A percentile compares a stretch with the other conserved stretches of the same genome.
These are phyloP conservation scores for Pachliopta kotzebuea DNA, from an alignment of 2,888 invertebrate genomes.

Conservation along the genomic window DNA sequence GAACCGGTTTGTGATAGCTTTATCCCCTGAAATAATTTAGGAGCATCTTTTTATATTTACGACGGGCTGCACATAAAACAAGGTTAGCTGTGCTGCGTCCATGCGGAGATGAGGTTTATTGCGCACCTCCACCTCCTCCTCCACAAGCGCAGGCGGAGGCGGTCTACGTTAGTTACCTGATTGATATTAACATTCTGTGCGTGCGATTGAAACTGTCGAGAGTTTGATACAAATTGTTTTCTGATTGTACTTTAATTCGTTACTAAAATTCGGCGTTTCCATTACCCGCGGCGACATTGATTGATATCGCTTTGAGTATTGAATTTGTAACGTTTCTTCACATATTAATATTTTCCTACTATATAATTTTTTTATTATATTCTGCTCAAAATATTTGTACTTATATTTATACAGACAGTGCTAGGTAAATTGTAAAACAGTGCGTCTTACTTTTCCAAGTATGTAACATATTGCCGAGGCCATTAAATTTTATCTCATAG, in stretches of 20 bases:
- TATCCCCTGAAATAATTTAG: slow-evolving; percentile 19
- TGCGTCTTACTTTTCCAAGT: no score
- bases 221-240: slow-evolving; percentile 23
- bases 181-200: slow-evolving; percentile 1
- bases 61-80: slow-evolving; percentile 20
- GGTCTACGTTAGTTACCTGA: background rate
- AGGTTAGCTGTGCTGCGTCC: background rate
- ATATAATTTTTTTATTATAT: no score
- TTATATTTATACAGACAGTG: no score
- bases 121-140: background rate
- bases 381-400: no score
- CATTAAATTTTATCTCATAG: no score
- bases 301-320: slow-evolving; percentile 10
- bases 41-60: slow-evolving; percentile 22
- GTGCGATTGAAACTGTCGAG: slow-evolving; percentile 23
- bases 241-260: slow-evolving; percentile 24
- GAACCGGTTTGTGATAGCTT: slow-evolving; percentile 18
- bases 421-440: no score
- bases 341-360: no score
- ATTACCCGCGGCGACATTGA: slow-evolving; percentile 20
- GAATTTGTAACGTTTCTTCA: no score
- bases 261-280: slow-evolving; percentile 18
- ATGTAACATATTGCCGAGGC: no score
- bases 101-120: background rate
- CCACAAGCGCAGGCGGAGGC: background rate